Evolutionary conservation across 2,797 vertebrate genomes (phyloP), one percentile per base, ranked within the genome.

Genomic region (Sandelia bainsii): DNA sequence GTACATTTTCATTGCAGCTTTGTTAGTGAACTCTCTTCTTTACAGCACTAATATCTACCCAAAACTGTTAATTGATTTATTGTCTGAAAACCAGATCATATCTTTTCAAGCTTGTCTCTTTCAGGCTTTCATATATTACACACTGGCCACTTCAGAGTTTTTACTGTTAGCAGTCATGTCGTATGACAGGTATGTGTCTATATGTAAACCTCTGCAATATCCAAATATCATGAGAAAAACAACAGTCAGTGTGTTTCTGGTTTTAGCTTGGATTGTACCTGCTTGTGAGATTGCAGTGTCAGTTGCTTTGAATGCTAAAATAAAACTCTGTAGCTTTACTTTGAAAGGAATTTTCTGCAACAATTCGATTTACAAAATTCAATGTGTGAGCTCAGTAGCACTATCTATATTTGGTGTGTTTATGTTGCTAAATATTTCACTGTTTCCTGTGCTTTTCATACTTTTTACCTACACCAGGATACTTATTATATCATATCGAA

Each of bases 151-250:
- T 2, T 48, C 80, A 22, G 82, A 86, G 0, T 84, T 82, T 37
- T 40, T 82, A 1, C 45, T 89, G 20, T 29, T 89, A 64, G 13
- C 81, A 52, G 75, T 19, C 19, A 87, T 87, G 87, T 46, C 81
- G 0, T 82, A 72, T 56, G 85, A 87, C 63, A 72, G 80, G 22
- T 85, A 80, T 45, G 79, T 80, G 4, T 81, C 77, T 1, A 86
- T 86, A 54, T 84, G 80, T 57, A 88, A 83, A 53, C 82, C 80
- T 32, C 37, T 87, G 23, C 67, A 83, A 44, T 81, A 87, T 64
- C 0, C 39, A 8, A 34, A 11, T 12, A 69, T 81, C 37, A 69
- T 82, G 69, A 79, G 8, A 12, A 69, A 40, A 61, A 54, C 32
- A 11, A 69, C 49, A 0, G 40, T 83, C 0, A 27, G 0, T n/a